Conservation (phyloP, 2,797 vertebrate species). For the Loriculus beryllinus region DNA sequence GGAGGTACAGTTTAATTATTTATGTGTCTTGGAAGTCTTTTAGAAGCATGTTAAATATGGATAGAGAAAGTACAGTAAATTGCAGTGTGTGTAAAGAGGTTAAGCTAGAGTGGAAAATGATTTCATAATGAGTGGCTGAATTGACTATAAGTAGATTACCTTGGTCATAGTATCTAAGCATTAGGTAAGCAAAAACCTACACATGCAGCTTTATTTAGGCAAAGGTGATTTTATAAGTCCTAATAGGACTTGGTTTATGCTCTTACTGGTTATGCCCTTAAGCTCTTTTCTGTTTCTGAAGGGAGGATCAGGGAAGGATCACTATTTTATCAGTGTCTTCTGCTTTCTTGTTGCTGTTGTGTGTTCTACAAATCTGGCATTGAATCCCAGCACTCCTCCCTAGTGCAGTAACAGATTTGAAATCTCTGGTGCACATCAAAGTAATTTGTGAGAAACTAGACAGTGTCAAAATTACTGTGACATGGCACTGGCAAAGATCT, state of each 20-base stretch:
- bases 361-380: background rate
- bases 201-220: background rate
- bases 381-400: background rate
- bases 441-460: background rate
- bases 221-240: background rate
- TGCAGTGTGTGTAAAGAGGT: background rate
- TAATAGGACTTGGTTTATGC: background rate
- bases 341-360: background rate
- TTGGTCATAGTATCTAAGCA: background rate
- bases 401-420: background rate
- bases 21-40: background rate
- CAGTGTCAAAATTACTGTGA: background rate
- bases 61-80: background rate
- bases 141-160: background rate
- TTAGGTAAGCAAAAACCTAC: background rate
- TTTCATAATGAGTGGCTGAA: background rate
- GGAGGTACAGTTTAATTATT: background rate
- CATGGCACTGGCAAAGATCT: background rate
- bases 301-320: background rate
- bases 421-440: rapidly evolving
- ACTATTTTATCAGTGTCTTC: background rate
- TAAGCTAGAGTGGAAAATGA: background rate
- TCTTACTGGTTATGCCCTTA: background rate
- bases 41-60: background rate
- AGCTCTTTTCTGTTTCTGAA: background rate